phyloP scores from a whole-genome alignment of 64 coral and sea anemone species.

The Dendrophyllia cribrosa region DNA sequence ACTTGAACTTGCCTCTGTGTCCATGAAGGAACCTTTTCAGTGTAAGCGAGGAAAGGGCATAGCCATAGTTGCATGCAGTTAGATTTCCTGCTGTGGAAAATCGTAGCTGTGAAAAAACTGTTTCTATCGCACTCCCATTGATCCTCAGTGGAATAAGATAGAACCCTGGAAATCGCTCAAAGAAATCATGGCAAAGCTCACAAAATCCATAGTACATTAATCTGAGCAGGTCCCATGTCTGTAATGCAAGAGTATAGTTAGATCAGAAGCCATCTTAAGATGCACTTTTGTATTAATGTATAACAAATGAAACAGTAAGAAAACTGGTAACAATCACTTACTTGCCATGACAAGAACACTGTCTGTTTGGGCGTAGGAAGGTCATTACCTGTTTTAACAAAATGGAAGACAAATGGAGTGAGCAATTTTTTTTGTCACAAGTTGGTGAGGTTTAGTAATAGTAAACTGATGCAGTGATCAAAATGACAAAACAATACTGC shows the following conservation, averaged over 20 bases:
- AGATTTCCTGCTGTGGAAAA: neutral
- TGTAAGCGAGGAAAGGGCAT: neutral
- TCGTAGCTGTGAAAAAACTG: constrained; percentile 27
- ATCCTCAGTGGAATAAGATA: constrained; percentile 9
- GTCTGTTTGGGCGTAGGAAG: neutral
- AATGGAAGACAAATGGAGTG: neutral
- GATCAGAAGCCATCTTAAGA: neutral
- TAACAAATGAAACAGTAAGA: neutral
- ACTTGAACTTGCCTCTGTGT: neutral
- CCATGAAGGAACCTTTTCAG: neutral
- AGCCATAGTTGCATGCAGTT: neutral
- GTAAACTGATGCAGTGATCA: too few relatives aligned
- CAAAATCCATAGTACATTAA: constrained; percentile 50
- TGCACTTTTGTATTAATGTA: neutral
- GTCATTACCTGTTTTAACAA: neutral
- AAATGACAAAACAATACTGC: too few relatives aligned
- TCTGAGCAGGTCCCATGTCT: constrained; percentile 43
- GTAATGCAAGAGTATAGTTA: neutral
- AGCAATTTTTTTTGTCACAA: neutral
- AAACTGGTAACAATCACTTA: neutral
- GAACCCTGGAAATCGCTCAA: constrained; percentile 4
- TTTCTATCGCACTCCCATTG: constrained; percentile 47
- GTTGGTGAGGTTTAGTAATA: too few relatives aligned
- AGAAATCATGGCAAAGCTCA: constrained; percentile 16
- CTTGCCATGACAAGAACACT: neutral